Evolutionary conservation across 2,888 invertebrate genomes (phyloP).

Genomic region (Hedychridium roseum): DNA sequence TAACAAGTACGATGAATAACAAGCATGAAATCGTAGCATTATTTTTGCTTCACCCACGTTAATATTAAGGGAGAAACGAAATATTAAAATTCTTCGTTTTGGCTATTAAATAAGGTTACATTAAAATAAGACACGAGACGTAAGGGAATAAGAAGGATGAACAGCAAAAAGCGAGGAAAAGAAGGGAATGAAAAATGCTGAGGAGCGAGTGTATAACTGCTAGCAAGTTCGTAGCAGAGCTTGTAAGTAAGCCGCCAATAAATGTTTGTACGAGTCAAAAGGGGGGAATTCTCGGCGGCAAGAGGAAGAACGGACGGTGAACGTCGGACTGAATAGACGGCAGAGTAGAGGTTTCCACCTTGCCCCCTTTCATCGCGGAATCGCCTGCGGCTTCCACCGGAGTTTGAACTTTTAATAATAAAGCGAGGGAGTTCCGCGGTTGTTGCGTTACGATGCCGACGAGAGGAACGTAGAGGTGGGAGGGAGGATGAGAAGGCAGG

Average conservation of each 20-base stretch:
- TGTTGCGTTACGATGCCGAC: conserved; percentile 51
- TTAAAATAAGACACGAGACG: background rate
- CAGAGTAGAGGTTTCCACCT: background rate
- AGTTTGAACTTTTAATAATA: conserved; percentile 61
- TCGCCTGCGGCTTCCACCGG: conserved; percentile 48
- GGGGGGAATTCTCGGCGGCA: background rate
- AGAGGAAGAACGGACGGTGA: conserved; percentile 2
- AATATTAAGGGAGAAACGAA: background rate
- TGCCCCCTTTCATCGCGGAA: conserved; percentile 32
- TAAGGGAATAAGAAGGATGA: background rate
- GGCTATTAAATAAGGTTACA: background rate
- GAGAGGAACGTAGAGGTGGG: conserved; percentile 13
- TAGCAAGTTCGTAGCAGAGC: conserved; percentile 16
- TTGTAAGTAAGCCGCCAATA: conserved; percentile 19
- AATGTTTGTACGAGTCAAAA: conserved; percentile 40
- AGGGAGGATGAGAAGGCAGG: background rate
- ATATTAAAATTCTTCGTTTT: background rate
- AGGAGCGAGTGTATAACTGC: conserved; percentile 23
- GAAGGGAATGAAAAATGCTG: conserved; percentile 8
- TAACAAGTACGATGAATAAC: conserved; percentile 24
- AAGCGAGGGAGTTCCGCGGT: conserved; percentile 58
- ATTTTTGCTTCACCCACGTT: no score
- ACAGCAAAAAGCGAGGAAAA: conserved; percentile 6
- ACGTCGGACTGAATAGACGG: conserved; percentile 4
- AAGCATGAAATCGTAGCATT: conserved; percentile 12